Conservation (phyloP, 2,888 invertebrate genomes). For the Drosophila nigricruria region DNA sequence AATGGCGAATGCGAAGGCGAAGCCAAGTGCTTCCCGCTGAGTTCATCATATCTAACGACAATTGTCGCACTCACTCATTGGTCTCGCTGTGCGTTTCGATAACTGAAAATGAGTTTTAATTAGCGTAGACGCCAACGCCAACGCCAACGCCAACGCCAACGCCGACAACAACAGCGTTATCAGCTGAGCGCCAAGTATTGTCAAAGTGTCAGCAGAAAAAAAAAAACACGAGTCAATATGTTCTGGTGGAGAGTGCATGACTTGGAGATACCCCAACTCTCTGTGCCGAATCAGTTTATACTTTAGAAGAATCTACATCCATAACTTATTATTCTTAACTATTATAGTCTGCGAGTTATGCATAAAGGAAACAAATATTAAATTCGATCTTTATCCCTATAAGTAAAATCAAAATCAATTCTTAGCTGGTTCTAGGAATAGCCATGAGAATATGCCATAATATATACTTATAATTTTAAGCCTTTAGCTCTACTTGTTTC, state of each 20-base stretch:
- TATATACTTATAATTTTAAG: not conserved
- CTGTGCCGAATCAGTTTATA: too few species aligned
- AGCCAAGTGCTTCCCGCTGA: conserved; percentile 1
- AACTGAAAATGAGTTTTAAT: conserved; percentile 75
- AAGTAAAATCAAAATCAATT: too few species aligned
- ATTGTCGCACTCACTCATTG: conserved; percentile 42
- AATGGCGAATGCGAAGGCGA: conserved; percentile 20
- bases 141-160: conserved; percentile 17
- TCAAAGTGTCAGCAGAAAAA: conserved; percentile 35
- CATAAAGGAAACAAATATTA: not conserved
- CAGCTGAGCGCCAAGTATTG: conserved; percentile 56
- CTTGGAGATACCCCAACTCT: not conserved
- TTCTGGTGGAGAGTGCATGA: not conserved
- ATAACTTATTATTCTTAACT: too few species aligned
- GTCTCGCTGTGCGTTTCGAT: conserved; percentile 66
- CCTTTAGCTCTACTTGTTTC: not conserved
- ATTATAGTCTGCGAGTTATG: not conserved
- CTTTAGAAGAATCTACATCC: too few species aligned
- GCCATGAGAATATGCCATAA: not conserved
- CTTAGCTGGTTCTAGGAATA: not conserved
- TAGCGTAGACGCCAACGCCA: conserved; percentile 53
- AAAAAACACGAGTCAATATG: not conserved
- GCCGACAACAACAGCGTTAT: conserved; percentile 31
- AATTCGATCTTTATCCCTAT: not conserved
- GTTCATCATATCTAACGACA: conserved; percentile 55